Evolutionary conservation across 2,113 vertebrate genomes (phyloP).

Genomic region (Nothobranchius kuhntae): DNA sequence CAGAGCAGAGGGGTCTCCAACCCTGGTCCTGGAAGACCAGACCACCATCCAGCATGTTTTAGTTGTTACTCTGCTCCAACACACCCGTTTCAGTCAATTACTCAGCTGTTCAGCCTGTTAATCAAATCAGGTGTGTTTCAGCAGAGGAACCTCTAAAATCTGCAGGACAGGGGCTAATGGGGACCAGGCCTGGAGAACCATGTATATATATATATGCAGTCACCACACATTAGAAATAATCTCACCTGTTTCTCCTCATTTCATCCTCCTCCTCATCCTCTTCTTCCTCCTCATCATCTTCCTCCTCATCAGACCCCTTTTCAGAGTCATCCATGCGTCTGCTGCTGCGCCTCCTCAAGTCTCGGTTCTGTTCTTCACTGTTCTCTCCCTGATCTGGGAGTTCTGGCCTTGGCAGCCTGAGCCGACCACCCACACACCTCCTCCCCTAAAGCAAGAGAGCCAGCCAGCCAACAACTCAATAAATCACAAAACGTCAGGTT

Average conservation of each 20-base stretch:
- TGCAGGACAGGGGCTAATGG: no score
- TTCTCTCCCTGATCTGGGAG: conserved; percentile 69
- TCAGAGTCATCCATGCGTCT: conserved; percentile 89
- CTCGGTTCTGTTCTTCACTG: conserved; percentile 75
- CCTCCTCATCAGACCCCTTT: conserved; percentile 89
- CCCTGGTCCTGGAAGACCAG: no score
- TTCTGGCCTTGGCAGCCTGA: conserved; percentile 76
- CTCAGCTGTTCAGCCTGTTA: no score
- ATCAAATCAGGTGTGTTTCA: no score
- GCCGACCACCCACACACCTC: conserved; percentile 75
- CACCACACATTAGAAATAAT: not conserved
- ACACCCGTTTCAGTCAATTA: no score
- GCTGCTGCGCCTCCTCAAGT: conserved; percentile 71
- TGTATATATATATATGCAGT: no score
- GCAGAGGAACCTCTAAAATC: no score
- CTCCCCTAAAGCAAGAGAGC: conserved; percentile 77
- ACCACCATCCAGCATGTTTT: no score
- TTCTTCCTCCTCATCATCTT: conserved; percentile 83
- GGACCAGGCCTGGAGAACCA: no score
- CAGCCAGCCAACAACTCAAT: not conserved
- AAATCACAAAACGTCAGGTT: no score
- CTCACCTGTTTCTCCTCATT: conserved; percentile 70
- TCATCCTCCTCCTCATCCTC: conserved; percentile 83
- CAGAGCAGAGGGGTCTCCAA: no score
- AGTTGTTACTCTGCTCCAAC: no score